Evolutionary conservation across 2,113 vertebrate genomes (phyloP), one percentile per base, ranked within the genome.

Genomic region (Phrynosoma platyrhinos): DNA sequence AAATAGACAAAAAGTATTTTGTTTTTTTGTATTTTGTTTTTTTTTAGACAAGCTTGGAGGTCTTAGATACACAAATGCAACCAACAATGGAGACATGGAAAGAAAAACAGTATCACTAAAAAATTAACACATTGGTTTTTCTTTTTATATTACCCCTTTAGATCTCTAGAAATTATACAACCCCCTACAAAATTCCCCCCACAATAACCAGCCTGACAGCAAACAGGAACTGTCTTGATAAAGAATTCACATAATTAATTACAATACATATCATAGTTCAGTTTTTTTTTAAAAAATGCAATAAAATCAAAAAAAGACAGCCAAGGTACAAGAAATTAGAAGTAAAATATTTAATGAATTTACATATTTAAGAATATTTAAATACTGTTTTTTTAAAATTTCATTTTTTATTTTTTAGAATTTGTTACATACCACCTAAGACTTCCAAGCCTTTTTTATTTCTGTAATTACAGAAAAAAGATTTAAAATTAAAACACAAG

Each of bases 401-500:
- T 93, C 94, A 93, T 89, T 71, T 80, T 86, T 85, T 47, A 78
- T 86, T 53, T 90, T 93, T 96, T 94, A 96, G 94, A 95, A 96
- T 97, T 96, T 95, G 96, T 96, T 95, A 96, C 95, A 95, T 93
- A 97, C 93, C 95, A 97, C 98, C 98, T 98, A 98, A 99, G 98
- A 98, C 98, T 98, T 98, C 98, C 98, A 99, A 99, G 98, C 98
- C 96, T 93, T 89, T 96, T 55, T 36, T 78, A 62, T 81, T 97
- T 97, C 97, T 98, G 97, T 97, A 97, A 96, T 95, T 97, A 98
- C 97, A 98, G 94, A 98, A 98, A 97, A 98, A 94, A 95, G 30
- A 62, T 90, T 4, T 86, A 94, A 94, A 95, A 96, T 94, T 88
- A 95, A 94, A 95, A 86, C 58, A 91, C 77, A 40, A 40, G 58